phyloP scores from a whole-genome alignment of 2,888 invertebrate genomes.

The Ectropis crepuscularia region DNA sequence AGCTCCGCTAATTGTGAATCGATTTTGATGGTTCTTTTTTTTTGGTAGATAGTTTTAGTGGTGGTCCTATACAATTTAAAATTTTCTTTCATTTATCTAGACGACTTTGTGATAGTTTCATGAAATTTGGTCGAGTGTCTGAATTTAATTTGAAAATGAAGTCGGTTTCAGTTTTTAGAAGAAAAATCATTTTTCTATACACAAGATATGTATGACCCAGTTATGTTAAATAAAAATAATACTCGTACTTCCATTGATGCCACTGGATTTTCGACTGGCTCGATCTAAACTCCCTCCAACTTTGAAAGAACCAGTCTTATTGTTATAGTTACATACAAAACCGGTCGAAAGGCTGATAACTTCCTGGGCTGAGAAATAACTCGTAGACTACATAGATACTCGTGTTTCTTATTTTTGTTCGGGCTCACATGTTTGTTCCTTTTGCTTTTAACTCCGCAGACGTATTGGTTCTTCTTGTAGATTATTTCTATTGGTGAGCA shows the following conservation, averaged over 20 bases:
- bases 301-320: constrained; percentile 54
- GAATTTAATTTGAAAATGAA: no score
- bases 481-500: constrained; percentile 59
- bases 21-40: no score
- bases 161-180: no score
- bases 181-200: no score
- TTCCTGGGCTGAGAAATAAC: constrained; percentile 74
- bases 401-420: constrained; percentile 66
- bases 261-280: constrained; percentile 30
- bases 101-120: no score
- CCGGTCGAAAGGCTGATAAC: constrained; percentile 76
- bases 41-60: no score
- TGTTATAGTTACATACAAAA: constrained; percentile 57
- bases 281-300: constrained; percentile 31
- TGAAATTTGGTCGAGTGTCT: no score
- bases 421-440: constrained; percentile 64
- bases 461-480: constrained; percentile 63
- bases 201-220: no score
- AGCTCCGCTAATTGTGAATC: no score
- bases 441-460: constrained; percentile 58
- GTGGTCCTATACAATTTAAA: no score
- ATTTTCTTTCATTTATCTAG: no score
- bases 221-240: no score
- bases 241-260: not conserved
- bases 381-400: constrained; percentile 65